Evolutionary conservation across 2,113 vertebrate species (phyloP).

Genomic region (Romanogobio albipinnatus): DNA sequence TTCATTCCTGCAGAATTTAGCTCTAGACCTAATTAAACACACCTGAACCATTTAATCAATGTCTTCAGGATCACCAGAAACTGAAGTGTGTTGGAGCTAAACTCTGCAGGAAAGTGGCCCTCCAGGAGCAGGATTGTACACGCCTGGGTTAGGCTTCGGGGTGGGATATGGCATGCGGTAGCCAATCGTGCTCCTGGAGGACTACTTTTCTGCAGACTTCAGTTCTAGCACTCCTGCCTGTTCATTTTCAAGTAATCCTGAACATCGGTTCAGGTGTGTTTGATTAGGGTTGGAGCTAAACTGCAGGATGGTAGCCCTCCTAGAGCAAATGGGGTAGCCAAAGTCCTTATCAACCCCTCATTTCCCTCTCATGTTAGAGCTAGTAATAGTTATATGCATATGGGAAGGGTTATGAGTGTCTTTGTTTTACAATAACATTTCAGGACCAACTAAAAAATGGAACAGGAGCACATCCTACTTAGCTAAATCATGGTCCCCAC

Average conservation of each 20-base stretch:
- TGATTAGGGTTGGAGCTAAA: not conserved
- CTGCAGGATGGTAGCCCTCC: not conserved
- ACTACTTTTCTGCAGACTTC: not conserved
- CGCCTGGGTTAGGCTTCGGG: not conserved
- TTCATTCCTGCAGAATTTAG: not conserved
- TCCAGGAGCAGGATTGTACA: not conserved
- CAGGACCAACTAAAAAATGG: not conserved
- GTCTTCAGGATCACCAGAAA: not conserved
- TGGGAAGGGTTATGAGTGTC: not conserved
- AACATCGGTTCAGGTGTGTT: not conserved
- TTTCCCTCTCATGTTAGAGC: not conserved
- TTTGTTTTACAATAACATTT: not conserved
- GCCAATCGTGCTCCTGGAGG: not conserved
- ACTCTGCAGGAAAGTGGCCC: not conserved
- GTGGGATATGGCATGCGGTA: not conserved
- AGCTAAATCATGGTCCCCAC: not conserved
- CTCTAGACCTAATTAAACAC: not conserved
- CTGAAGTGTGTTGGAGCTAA: not conserved
- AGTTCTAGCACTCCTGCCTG: not conserved
- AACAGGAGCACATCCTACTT: not conserved
- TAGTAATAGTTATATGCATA: not conserved
- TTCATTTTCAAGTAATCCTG: not conserved
- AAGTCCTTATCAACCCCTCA: not conserved
- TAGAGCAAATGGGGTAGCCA: not conserved
- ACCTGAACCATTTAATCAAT: not conserved